Evolutionary conservation across 2,113 vertebrate genomes (phyloP).

Genomic region (Oryzias woworae): DNA sequence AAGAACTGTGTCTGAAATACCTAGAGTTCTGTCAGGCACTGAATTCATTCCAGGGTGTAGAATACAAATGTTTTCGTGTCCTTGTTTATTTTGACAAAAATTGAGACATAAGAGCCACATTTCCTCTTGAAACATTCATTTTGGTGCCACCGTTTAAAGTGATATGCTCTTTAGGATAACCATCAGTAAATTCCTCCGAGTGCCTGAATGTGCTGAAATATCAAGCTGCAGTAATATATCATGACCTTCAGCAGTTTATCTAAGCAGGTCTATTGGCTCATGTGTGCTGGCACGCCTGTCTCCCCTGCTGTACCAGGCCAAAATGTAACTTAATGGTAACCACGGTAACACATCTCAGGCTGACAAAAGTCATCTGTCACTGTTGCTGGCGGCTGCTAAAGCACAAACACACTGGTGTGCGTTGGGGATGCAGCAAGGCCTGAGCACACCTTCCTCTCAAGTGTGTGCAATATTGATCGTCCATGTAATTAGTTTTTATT

Average conservation of each 20-base stretch:
- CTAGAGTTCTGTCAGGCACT: too few species aligned
- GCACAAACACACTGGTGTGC: slow-evolving; percentile 29
- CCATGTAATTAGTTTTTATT: slow-evolving; percentile 77
- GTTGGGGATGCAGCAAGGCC: slow-evolving; percentile 22
- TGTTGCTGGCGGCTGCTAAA: slow-evolving; percentile 51
- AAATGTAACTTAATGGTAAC: slow-evolving; percentile 68
- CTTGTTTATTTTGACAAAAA: too few species aligned
- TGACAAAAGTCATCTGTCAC: slow-evolving; percentile 76
- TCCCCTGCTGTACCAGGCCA: slow-evolving; percentile 37
- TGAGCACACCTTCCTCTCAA: slow-evolving; percentile 44
- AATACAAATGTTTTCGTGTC: too few species aligned
- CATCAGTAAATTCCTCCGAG: background rate
- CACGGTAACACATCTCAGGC: slow-evolving; percentile 63
- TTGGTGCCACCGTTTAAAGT: background rate
- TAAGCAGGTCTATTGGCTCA: slow-evolving; percentile 17
- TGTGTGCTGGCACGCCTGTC: slow-evolving; percentile 23
- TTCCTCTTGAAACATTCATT: background rate
- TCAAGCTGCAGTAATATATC: slow-evolving; percentile 23
- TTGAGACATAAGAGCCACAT: too few species aligned
- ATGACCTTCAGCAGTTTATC: slow-evolving; percentile 50
- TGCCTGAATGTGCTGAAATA: slow-evolving; percentile 20
- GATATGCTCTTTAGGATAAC: slow-evolving; percentile 1
- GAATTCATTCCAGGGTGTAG: too few species aligned
- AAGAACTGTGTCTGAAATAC: too few species aligned
- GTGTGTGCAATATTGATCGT: slow-evolving; percentile 73